Base-by-base conservation (phyloP, 2,888 invertebrate genomes). In the Rhimphoctona megacephalus region DNA sequence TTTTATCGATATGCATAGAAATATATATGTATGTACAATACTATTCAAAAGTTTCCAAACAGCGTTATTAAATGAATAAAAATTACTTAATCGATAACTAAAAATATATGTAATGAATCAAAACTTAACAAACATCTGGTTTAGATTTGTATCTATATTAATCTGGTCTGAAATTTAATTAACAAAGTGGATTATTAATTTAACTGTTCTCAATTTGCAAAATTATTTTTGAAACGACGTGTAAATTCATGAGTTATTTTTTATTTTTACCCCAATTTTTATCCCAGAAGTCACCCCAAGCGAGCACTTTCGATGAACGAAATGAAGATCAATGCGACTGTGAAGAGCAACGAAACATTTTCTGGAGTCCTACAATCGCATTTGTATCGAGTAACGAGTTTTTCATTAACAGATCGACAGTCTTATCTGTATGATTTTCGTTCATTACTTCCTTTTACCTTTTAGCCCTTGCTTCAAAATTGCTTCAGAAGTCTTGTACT, bases 271-370 rank as follows among this genome's bases (percentile, higher is more conserved):
- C n/a, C n/a, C n/a, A n/a, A n/a, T n/a, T n/a, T n/a, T n/a, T n/a
- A n/a, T 61, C 25, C 57, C 25, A 57, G 57, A 57, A 57, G 25
- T 25, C 57, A 57, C 57, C 30, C 17, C 70, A 11, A 25, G 39
- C 39, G 30, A 43, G 69, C 43, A 14, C 69, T 43, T 69, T 22
- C 25, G 69, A 5, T 69, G 46, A 43, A 43, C 69, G 43, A 69
- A 39, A 46, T 70, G 19, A 61, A 49, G 30, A 70, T 66, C 19
- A 46, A 46, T 17, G 69, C 25, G 25, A 30, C 1, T 70, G 14
- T 11, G 69, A 39, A 17, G n/a, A 0, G 22, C 43, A 14, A 43
- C 22, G 22, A 67, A 43, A 69, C 22, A 17, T 46, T 22, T 46
- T 22, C 14, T 22, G n/a, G 22, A 69, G n/a, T 22, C 22, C 54